Percentiles rank a stretch among this genome's conserved stretches.
phyloP scores from a whole-genome alignment of 2,888 invertebrate genomes.

The Heliconius ethilla region DNA sequence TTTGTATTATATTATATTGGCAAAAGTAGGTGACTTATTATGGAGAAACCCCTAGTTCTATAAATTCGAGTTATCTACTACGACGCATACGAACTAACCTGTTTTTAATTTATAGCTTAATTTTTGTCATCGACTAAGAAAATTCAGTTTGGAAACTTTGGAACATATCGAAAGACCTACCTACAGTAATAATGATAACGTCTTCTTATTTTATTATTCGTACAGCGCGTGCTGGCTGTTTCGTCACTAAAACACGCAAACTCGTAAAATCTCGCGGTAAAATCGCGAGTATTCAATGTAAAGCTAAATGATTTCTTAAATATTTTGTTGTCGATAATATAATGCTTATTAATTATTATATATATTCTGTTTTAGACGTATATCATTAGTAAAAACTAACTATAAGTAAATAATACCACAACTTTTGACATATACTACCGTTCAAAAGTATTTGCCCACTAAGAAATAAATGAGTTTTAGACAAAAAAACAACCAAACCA shows the following conservation, averaged over 20 bases:
- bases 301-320: neutral
- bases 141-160: no score
- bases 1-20: neutral
- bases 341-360: neutral
- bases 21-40: neutral
- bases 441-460: no score
- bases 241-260: slow-evolving; percentile 2
- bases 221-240: neutral
- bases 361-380: neutral
- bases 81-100: neutral
- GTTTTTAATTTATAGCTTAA: no score
- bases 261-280: neutral
- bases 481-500: no score
- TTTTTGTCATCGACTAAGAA: no score
- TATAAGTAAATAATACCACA: no score
- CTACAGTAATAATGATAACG: neutral
- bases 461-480: no score
- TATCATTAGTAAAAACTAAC: no score
- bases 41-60: neutral
- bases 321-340: neutral
- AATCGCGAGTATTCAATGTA: neutral
- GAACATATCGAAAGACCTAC: no score
- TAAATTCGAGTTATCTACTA: neutral
- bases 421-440: neutral
- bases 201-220: slow-evolving; percentile 13